Evolutionary conservation across 2,797 vertebrate genomes (phyloP).

Genomic region (Dallia pectoralis): DNA sequence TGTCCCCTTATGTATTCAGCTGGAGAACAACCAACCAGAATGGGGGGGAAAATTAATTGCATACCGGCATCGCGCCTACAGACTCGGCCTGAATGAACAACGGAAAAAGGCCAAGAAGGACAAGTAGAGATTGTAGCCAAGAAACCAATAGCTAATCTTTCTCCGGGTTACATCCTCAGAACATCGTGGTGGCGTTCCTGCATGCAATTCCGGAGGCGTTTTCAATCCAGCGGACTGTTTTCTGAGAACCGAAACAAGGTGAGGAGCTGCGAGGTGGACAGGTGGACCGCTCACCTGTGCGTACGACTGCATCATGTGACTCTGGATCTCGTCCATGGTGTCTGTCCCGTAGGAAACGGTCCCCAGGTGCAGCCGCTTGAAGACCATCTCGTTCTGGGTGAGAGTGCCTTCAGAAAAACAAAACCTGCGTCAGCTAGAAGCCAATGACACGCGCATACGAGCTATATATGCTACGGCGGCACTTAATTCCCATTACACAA

Average conservation of each 20-base stretch:
- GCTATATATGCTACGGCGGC: not conserved
- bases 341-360: constrained; percentile 90
- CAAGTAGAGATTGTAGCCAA: not conserved
- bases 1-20: constrained; percentile 54
- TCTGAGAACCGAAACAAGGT: not conserved
- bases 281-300: constrained; percentile 75
- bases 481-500: not conserved
- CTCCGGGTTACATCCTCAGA: not conserved
- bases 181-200: not conserved
- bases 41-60: constrained; percentile 55
- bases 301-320: constrained; percentile 83
- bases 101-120: constrained; percentile 1
- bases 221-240: not conserved
- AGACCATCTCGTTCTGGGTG: constrained; percentile 98
- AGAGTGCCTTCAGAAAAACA: constrained; percentile 81
- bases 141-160: not conserved
- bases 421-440: not conserved
- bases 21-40: constrained; percentile 57
- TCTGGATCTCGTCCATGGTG: constrained; percentile 98
- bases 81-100: constrained; percentile 61
- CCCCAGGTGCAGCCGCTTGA: constrained; percentile 84
- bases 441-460: not conserved
- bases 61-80: constrained; percentile 32
- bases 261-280: not conserved
- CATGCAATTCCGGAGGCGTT: not conserved